Base-by-base conservation (phyloP, 2,888 invertebrate species). In the Tenthredo distinguenda region DNA sequence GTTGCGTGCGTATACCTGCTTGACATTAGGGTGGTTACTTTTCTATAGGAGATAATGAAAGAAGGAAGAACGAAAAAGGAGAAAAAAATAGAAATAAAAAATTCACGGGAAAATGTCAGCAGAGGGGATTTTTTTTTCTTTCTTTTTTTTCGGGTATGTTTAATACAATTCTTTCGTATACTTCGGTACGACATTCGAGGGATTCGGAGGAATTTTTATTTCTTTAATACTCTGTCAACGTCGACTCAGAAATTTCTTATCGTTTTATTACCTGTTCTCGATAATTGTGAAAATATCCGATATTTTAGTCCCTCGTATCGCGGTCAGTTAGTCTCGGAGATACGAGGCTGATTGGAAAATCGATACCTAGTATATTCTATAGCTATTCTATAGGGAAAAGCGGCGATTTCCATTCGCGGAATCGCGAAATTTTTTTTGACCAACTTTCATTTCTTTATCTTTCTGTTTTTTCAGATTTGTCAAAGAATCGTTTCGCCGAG, bases 401-500 rank as follows among this genome's bases (percentile, higher is more conserved):
- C 15, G 12, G 47, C 47, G 15, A 47, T 47, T 47, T 47, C 12
- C 47, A 3, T 47, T 47, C 47, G 12, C 4, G 3, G 15, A 47
- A 47, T 47, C 0, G 15, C 47, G 12, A 10, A 47, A 15, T 47
- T 47, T 47, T 2, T 40, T 47, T 47, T 3, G 0, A 47, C 0
- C 3, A 15, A 47, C 0, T 47, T 47, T 47, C 4, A n/a, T 21
- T 43, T 31, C 88, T 89, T 71, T 84, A 86, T 86, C 87, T 89
- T 86, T 65, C 87, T 87, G 90, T 91, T 92, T 87, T 95, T 95
- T 88, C 95, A 98, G 98, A 98, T 95, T 94, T 98, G 89, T 98
- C 98, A 76, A 96, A 97, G 93, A 98, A 98, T 94, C 96, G 98
- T 89, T 97, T 99, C 94, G 96, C 96, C 93, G 99, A 99, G 94